These are phyloP conservation scores for Drosophila repleta DNA, from an alignment of 1,140 invertebrate genomes.

Conservation along the genomic window DNA sequence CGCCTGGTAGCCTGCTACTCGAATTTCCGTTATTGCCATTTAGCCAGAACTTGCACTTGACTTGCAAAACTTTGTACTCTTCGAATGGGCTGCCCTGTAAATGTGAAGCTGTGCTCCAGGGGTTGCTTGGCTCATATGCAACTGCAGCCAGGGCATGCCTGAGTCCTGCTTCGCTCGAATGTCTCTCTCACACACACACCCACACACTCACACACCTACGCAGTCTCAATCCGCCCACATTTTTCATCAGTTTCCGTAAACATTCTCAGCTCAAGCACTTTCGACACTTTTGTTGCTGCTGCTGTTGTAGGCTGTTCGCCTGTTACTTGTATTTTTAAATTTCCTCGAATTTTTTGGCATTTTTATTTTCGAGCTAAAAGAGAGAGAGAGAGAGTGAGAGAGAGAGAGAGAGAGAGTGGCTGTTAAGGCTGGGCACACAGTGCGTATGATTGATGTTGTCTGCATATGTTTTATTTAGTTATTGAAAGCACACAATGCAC, in stretches of 20 bases:
- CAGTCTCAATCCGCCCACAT: neutral
- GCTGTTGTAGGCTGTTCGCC: slow-evolving; percentile 44
- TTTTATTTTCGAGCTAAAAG: neutral
- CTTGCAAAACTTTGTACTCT: slow-evolving; percentile 21
- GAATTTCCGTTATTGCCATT: slow-evolving; percentile 36
- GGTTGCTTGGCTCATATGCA: no score
- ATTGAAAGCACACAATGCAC: slow-evolving; percentile 11
- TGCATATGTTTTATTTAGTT: slow-evolving; percentile 43
- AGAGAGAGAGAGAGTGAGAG: neutral
- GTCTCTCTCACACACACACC: slow-evolving; percentile 5
- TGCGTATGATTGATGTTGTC: slow-evolving; percentile 39
- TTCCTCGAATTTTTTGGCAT: slow-evolving; percentile 29
- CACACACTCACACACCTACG: slow-evolving; percentile 4
- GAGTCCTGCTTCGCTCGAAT: neutral
- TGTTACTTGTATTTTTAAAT: slow-evolving; percentile 57
- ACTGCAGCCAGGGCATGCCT: neutral
- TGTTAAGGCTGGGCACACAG: neutral
- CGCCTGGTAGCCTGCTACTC: slow-evolving; percentile 15
- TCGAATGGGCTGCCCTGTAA: slow-evolving; percentile 11
- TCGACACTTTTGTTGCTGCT: slow-evolving; percentile 9
- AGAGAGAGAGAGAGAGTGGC: neutral
- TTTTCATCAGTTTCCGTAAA: slow-evolving; percentile 38
- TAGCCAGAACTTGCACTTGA: slow-evolving; percentile 21
- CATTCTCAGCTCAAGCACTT: slow-evolving; percentile 22
- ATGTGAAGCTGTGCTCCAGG: neutral